A percentile compares a stretch with the other conserved stretches of the same genome.
These are phyloP conservation scores for Stenopsyche tienmushanensis DNA, from an alignment of 1,140 invertebrate genomes.

Conservation along the genomic window DNA sequence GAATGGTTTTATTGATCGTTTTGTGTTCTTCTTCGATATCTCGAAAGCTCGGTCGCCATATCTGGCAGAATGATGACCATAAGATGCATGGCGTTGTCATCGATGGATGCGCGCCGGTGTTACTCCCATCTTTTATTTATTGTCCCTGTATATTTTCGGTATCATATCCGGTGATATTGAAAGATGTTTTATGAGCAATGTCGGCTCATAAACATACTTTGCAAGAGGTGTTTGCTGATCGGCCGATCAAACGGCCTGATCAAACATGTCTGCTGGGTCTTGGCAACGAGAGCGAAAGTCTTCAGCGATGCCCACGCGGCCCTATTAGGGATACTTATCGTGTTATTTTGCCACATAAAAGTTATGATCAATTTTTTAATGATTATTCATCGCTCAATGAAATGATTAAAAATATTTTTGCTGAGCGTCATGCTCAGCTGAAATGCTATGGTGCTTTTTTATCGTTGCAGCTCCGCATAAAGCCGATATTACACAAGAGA, in stretches of 20 bases:
- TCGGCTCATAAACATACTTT: constrained; percentile 2
- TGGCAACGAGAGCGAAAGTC: constrained; percentile 4
- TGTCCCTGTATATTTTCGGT: background rate
- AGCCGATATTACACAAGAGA: constrained; percentile 16
- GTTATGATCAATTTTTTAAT: background rate
- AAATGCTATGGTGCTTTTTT: too few relatives aligned
- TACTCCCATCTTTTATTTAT: constrained; percentile 8
- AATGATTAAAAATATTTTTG: too few relatives aligned
- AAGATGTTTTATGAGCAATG: constrained; percentile 4
- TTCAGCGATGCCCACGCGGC: background rate
- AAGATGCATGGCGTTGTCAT: constrained; percentile 1
- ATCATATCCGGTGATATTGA: constrained; percentile 7
- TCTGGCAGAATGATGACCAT: too few relatives aligned
- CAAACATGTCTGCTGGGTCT: background rate
- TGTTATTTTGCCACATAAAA: background rate
- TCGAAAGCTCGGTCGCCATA: too few relatives aligned
- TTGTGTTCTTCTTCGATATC: too few relatives aligned
- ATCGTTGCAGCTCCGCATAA: background rate
- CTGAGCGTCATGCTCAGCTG: too few relatives aligned
- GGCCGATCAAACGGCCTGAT: constrained; percentile 1
- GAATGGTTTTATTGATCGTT: too few relatives aligned
- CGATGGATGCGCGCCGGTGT: background rate
- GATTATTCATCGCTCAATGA: background rate
- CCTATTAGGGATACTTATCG: background rate
- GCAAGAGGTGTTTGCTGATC: constrained; percentile 1